Percentiles rank a stretch among this genome's conserved stretches.
These are phyloP conservation scores for Onthophagus sagittarius DNA, from an alignment of 2,888 invertebrate genomes.

Conservation along the genomic window DNA sequence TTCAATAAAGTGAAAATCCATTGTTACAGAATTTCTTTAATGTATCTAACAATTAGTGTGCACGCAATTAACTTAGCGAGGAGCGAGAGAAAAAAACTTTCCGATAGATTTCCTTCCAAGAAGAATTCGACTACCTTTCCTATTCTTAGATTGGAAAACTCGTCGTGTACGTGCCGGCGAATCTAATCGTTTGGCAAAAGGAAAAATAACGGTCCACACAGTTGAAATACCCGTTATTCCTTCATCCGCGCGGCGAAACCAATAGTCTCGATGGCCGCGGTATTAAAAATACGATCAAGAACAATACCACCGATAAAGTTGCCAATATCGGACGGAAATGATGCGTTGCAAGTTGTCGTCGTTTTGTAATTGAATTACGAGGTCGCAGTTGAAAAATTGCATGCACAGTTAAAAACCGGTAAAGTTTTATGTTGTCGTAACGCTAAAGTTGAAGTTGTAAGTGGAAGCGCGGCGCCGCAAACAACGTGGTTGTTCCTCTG, in stretches of 20 bases:
- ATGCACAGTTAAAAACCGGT: background rate
- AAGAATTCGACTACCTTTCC: background rate
- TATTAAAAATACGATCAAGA: background rate
- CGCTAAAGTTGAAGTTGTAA: background rate
- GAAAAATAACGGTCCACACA: background rate
- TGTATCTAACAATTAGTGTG: background rate
- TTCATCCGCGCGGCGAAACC: background rate
- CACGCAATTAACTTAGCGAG: background rate
- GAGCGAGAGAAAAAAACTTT: background rate
- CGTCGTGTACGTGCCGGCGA: background rate
- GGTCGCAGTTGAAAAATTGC: too few species aligned
- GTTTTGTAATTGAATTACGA: too few species aligned
- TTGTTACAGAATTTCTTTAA: background rate
- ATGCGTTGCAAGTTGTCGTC: background rate
- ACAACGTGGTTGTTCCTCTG: background rate
- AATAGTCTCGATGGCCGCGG: background rate
- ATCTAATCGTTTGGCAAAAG: background rate
- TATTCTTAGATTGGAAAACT: background rate
- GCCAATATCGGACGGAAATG: background rate
- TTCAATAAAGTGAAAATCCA: too few species aligned
- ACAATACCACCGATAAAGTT: background rate
- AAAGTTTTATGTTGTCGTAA: background rate
- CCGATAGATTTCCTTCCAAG: background rate
- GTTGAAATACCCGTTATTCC: background rate
- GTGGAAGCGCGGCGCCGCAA: background rate